These are phyloP conservation scores for Dendroctonus ponderosae DNA, from an alignment of 1,140 invertebrate species.

Conservation along the genomic window DNA sequence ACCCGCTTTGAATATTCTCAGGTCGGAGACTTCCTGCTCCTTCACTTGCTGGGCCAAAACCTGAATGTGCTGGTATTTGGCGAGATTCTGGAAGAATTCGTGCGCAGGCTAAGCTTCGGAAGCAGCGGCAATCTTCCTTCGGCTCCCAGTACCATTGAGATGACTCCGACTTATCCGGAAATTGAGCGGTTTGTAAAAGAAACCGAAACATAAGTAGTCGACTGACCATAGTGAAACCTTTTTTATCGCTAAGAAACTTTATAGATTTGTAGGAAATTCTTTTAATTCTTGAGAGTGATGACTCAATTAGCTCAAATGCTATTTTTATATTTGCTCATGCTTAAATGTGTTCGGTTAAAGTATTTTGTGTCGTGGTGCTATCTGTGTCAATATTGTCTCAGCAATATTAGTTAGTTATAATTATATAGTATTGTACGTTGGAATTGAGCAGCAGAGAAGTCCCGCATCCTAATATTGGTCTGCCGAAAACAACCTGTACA, in stretches of 20 bases:
- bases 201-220: constrained; percentile 68
- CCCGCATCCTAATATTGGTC: constrained; percentile 28
- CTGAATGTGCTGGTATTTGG: constrained; percentile 77
- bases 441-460: constrained; percentile 29
- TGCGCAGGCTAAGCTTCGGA: constrained; percentile 63
- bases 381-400: no score
- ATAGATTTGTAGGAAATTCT: no score
- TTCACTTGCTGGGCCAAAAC: constrained; percentile 82
- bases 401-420: background rate
- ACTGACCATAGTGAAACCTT: background rate
- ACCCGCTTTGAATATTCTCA: constrained; percentile 47
- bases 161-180: constrained; percentile 79
- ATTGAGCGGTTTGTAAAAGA: constrained; percentile 75
- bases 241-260: no score
- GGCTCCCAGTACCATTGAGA: constrained; percentile 78
- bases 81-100: constrained; percentile 67
- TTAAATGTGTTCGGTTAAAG: no score
- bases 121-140: constrained; percentile 71
- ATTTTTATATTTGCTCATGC: no score
- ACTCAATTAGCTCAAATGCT: no score
- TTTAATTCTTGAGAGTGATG: no score
- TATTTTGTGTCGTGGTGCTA: no score
- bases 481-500: constrained; percentile 22
- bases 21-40: constrained; percentile 81
- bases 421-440: constrained; percentile 10